Conservation (phyloP, 2,797 vertebrate genomes). For the Chiloscyllium punctatum region DNA sequence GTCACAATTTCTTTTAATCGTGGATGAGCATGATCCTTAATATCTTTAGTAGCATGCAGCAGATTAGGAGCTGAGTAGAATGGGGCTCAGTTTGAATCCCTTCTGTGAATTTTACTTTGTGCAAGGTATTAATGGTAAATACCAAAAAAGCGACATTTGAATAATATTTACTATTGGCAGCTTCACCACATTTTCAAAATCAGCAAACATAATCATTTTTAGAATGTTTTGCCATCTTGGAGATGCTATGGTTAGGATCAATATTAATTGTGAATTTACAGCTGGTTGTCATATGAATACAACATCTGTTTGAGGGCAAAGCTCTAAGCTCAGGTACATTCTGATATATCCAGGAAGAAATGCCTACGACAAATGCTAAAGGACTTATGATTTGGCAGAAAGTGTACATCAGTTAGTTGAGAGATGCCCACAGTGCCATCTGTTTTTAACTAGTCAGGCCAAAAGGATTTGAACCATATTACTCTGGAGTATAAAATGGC, state of each 20-base stretch:
- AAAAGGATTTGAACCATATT: no score
- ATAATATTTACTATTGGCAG: neutral
- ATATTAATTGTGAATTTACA: neutral
- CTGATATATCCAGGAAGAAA: neutral
- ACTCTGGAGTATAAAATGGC: neutral
- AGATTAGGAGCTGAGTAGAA: neutral
- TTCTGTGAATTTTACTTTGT: neutral
- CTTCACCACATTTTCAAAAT: neutral
- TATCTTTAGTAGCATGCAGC: neutral
- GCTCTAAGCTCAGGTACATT: neutral
- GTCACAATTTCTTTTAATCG: no score
- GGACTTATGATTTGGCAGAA: neutral
- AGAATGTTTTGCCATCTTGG: neutral
- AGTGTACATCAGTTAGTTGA: neutral
- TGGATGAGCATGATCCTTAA: neutral
- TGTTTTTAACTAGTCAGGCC: neutral
- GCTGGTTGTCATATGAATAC: constrained; percentile 23
- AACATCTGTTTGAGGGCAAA: neutral
- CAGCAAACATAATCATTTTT: neutral
- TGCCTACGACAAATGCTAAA: neutral
- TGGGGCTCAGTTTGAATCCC: neutral
- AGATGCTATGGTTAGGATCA: neutral
- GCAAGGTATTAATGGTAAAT: neutral
- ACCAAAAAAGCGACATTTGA: neutral
- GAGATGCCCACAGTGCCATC: neutral